Evolutionary conservation across 2,888 invertebrate genomes (phyloP).

Genomic region (Eucriotettix oculatus): DNA sequence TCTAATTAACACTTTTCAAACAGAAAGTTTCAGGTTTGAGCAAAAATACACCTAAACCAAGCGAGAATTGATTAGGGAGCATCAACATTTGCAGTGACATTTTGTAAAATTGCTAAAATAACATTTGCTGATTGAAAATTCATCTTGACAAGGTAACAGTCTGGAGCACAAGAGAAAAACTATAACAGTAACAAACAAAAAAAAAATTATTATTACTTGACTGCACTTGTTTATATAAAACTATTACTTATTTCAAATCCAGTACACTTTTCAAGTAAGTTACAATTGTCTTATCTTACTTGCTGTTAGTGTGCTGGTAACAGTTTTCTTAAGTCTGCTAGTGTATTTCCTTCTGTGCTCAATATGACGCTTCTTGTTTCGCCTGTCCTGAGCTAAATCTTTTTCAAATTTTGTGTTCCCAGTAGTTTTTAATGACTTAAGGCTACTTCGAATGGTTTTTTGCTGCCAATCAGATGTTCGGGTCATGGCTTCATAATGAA

Average conservation of each 20-base stretch:
- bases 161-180: too few species aligned
- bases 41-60: too few species aligned
- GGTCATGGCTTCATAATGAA: constrained; percentile 55
- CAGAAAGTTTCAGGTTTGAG: too few species aligned
- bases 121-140: too few species aligned
- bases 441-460: constrained; percentile 29
- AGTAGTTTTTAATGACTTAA: constrained; percentile 6
- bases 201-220: too few species aligned
- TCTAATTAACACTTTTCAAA: too few species aligned
- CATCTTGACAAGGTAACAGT: too few species aligned
- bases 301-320: constrained; percentile 14
- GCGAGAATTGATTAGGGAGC: too few species aligned
- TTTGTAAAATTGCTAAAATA: too few species aligned
- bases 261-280: background rate
- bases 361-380: constrained; percentile 7
- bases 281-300: constrained; percentile 14
- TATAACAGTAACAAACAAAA: too few species aligned
- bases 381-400: constrained; percentile 7
- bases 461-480: constrained; percentile 70
- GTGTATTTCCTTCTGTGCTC: constrained; percentile 11
- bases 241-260: background rate
- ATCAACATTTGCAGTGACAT: too few species aligned
- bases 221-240: too few species aligned
- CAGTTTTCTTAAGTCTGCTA: constrained; percentile 10
- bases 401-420: constrained; percentile 4